phyloP scores from a whole-genome alignment of 2,113 vertebrate species.

The Eptatretus burgeri region DNA sequence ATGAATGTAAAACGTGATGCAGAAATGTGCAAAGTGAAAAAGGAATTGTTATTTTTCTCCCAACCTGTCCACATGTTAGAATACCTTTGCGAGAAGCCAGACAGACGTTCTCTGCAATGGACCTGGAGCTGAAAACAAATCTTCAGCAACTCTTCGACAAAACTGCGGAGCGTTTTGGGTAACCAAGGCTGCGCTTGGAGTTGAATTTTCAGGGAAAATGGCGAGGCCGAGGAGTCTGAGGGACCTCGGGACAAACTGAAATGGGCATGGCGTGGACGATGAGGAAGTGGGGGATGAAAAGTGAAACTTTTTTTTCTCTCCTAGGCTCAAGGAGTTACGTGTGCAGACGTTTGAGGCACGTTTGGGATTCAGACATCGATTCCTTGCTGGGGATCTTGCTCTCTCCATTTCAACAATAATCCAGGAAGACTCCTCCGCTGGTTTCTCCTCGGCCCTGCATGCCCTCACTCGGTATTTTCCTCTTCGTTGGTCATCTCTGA shows the following conservation, averaged over 20 bases:
- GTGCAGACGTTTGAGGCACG: slow-evolving; percentile 75
- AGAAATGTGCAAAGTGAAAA: no score
- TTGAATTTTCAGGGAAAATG: not conserved
- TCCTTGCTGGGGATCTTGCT: slow-evolving; percentile 65
- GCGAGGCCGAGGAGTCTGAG: not conserved
- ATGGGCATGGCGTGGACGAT: not conserved
- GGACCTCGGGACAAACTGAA: not conserved
- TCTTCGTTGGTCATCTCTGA: no score
- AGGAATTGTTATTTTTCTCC: no score
- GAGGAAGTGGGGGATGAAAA: not conserved
- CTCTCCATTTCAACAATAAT: slow-evolving; percentile 18
- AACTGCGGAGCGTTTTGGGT: slow-evolving; percentile 85
- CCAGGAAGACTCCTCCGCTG: no score
- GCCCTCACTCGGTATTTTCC: no score
- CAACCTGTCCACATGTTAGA: no score
- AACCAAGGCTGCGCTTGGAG: slow-evolving; percentile 8
- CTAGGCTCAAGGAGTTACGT: slow-evolving; percentile 74
- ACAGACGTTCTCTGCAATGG: slow-evolving; percentile 87
- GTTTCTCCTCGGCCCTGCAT: no score
- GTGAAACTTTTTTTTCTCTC: slow-evolving; percentile 1
- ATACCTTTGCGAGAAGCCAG: slow-evolving; percentile 71
- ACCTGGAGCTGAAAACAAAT: slow-evolving; percentile 70
- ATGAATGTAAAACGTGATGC: no score
- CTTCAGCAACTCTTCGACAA: slow-evolving; percentile 69
- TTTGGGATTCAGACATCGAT: slow-evolving; percentile 86